phyloP scores from a whole-genome alignment of 1,140 invertebrate species.

The Oreohelix idahoensis region DNA sequence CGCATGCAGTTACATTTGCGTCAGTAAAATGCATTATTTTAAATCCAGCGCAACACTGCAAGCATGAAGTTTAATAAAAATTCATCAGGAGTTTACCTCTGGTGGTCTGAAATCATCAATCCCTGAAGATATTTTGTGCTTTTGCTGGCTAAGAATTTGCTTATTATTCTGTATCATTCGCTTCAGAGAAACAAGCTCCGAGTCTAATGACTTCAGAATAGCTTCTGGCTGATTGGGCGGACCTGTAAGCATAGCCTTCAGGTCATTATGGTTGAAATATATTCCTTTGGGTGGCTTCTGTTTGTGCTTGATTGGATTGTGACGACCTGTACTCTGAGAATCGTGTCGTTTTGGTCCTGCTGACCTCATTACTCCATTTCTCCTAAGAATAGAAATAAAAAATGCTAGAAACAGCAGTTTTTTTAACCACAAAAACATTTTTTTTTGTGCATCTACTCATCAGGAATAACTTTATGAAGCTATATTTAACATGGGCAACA shows the following conservation, averaged over 20 bases:
- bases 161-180: constrained; percentile 97
- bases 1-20: too few relatives aligned
- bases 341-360: constrained; percentile 78
- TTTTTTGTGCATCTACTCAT: too few relatives aligned
- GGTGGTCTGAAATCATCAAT: constrained; percentile 81
- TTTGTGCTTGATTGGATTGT: constrained; percentile 79
- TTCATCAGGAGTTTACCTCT: constrained; percentile 48
- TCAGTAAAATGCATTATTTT: too few relatives aligned
- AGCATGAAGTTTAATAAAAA: too few relatives aligned
- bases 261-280: constrained; percentile 96
- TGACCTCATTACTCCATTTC: constrained; percentile 83
- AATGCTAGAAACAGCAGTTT: background rate
- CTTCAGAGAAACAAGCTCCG: constrained; percentile 93
- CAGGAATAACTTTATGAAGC: too few relatives aligned
- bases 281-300: constrained; percentile 94
- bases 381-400: constrained; percentile 74
- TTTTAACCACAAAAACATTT: too few relatives aligned
- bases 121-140: constrained; percentile 77
- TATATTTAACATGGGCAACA: too few relatives aligned
- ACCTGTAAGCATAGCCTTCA: constrained; percentile 86
- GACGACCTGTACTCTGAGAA: constrained; percentile 63
- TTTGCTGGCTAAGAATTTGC: constrained; percentile 89
- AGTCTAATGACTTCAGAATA: constrained; percentile 90
- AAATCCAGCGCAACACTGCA: too few relatives aligned
- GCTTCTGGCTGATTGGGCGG: constrained; percentile 83